A percentile compares a stretch with the other conserved stretches of the same genome.
phyloP scores from a whole-genome alignment of 2,888 invertebrate species.

The Melanostoma mellinum region DNA sequence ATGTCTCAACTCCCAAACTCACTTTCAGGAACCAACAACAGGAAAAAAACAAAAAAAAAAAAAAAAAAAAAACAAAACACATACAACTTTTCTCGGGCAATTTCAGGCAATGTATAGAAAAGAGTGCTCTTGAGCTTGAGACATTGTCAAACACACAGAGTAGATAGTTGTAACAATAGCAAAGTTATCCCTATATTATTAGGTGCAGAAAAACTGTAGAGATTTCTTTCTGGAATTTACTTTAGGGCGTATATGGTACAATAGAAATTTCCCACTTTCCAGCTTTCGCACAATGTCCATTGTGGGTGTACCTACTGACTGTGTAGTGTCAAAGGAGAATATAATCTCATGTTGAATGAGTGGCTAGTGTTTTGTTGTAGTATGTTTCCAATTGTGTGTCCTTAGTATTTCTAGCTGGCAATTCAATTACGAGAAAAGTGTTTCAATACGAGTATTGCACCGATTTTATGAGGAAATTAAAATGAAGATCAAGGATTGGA shows the following conservation, averaged over 20 bases:
- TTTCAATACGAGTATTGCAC: conserved; percentile 46
- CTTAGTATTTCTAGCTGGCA: conserved; percentile 35
- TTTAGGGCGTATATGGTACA: conserved; percentile 14
- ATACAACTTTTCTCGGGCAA: conserved; percentile 33
- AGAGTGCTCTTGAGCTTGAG: conserved; percentile 5
- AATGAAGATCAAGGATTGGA: conserved; percentile 74
- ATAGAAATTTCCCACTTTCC: conserved; percentile 23
- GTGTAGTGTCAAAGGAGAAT: conserved; percentile 15
- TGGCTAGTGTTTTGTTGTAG: conserved; percentile 30
- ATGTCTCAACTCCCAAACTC: neutral
- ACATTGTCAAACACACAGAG: conserved; percentile 46
- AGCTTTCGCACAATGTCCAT: conserved; percentile 3
- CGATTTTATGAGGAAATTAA: conserved; percentile 57
- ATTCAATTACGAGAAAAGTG: conserved; percentile 65
- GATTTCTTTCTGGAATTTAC: conserved; percentile 45
- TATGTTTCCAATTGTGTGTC: conserved; percentile 27
- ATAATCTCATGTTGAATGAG: conserved; percentile 57
- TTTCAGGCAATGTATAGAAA: conserved; percentile 10
- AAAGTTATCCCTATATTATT: conserved; percentile 18
- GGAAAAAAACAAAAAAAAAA: conserved; percentile 11
- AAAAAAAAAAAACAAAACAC: conserved; percentile 10
- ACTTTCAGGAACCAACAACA: neutral
- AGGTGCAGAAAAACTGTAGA: conserved; percentile 22
- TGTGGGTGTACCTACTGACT: neutral
- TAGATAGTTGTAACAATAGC: conserved; percentile 52